Base-by-base conservation (phyloP, 2,113 vertebrate genomes). In the Ochotona princeps region DNA sequence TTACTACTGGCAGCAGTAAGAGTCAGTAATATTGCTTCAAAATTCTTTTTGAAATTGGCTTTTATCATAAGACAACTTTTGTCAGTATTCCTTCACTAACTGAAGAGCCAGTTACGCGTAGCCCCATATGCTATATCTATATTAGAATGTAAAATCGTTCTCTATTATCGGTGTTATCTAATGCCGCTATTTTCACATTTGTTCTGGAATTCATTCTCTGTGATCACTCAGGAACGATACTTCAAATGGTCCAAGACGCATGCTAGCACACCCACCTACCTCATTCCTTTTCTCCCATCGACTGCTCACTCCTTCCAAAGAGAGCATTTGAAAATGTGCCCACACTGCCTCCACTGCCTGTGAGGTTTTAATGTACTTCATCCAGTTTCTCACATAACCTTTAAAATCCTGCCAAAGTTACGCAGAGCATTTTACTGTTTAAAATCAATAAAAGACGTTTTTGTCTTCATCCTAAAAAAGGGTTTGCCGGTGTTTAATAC, bases 381-480 rank as follows among this genome's bases (percentile, higher is more conserved):
- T 73, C 5, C 15, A 60, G 49, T 88, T 72, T 60, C 12, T 30
- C 75, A 3, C 14, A 35, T 81, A 72, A 2, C 12, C 47, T 83
- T 83, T 32, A 80, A 65, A 91, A 57, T 92, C 60, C 70, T 84
- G 28, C 67, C 69, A 95, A 94, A 38, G 47, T 90, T 63, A 67
- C 67, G 23, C 8, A 73, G 70, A 95, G 2, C 25, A 73, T 90
- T 82, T 78, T 78, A 44, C 67, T 66, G n/a, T 49, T 44, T 35
- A 72, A 72, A 95, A 88, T 87, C 47, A 69, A 73, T 44, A 25
- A 8, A 60, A 74, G n/a, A 67, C 88, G 51, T 15, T 88, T 44
- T 84, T 78, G 54, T 81, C 87, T 96, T 94, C 54, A 90, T 90
- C 90, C 51, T 75, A 35, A 89, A 30, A 30, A 49, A 89, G 8